These are phyloP conservation scores for Thripadectes ignobilis DNA, from an alignment of 2,797 vertebrate species.

Conservation along the genomic window DNA sequence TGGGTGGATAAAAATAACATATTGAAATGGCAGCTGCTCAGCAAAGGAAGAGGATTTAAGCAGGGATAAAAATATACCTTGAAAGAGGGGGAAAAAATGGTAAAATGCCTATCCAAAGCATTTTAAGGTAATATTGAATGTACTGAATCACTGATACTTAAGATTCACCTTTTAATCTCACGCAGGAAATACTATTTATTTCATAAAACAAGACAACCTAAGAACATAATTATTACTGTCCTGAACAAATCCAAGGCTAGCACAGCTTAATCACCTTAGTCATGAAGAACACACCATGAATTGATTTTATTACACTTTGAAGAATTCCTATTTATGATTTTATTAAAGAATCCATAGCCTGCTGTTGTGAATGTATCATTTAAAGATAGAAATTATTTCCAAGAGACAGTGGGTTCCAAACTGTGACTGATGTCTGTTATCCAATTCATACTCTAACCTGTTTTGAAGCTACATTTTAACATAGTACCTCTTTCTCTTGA, in stretches of 20 bases:
- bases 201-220: not conserved
- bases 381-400: not conserved
- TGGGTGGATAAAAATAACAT: conserved; percentile 71
- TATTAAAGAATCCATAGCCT: not conserved
- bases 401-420: not conserved
- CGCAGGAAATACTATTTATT: not conserved
- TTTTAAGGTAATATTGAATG: not conserved
- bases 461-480: not conserved
- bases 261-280: not conserved
- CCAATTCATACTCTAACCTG: not conserved
- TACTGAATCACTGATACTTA: not conserved
- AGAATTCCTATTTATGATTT: not conserved
- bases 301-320: not conserved
- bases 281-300: not conserved
- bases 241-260: not conserved
- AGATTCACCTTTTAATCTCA: not conserved
- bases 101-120: not conserved
- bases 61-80: conserved; percentile 54
- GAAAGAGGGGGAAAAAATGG: not conserved
- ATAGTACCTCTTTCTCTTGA: not conserved
- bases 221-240: not conserved
- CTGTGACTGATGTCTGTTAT: not conserved
- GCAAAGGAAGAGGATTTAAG: conserved; percentile 54
- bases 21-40: conserved; percentile 69
- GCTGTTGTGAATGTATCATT: not conserved